A percentile compares a stretch with the other conserved stretches of the same genome.
Evolutionary conservation across 2,113 vertebrate species (phyloP).

Genomic region (Sorex araneus): DNA sequence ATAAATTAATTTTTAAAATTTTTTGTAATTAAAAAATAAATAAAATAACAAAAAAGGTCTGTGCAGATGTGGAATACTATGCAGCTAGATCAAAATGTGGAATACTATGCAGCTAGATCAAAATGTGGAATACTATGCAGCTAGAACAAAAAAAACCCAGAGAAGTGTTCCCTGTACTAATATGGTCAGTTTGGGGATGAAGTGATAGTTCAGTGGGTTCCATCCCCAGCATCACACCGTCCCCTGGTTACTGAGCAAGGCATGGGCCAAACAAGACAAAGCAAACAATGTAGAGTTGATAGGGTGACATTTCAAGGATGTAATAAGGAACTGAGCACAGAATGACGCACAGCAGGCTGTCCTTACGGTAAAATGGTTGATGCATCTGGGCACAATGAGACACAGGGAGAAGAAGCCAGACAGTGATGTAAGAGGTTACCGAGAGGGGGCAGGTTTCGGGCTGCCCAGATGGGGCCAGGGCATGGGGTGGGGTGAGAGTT

Average conservation of each 20-base stretch:
- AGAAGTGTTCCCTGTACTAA: background rate
- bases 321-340: background rate
- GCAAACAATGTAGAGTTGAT: too few species aligned
- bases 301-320: too few species aligned
- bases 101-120: too few species aligned
- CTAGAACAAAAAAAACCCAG: background rate
- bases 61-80: too few species aligned
- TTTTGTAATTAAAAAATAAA: too few species aligned
- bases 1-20: too few species aligned
- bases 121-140: background rate
- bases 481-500: background rate
- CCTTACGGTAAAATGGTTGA: slow-evolving; percentile 10
- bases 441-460: background rate
- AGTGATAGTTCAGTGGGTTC: too few species aligned
- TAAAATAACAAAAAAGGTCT: background rate
- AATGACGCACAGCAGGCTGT: background rate
- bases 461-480: too few species aligned
- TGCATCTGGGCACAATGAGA: background rate
- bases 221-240: too few species aligned
- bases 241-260: too few species aligned
- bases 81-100: too few species aligned
- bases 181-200: background rate
- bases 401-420: background rate
- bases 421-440: background rate
- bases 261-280: too few species aligned